A percentile compares a stretch with the other conserved stretches of the same genome.
These are phyloP conservation scores for Meloidogyne chitwoodi DNA, from an alignment of 1,140 invertebrate genomes.

Conservation along the genomic window DNA sequence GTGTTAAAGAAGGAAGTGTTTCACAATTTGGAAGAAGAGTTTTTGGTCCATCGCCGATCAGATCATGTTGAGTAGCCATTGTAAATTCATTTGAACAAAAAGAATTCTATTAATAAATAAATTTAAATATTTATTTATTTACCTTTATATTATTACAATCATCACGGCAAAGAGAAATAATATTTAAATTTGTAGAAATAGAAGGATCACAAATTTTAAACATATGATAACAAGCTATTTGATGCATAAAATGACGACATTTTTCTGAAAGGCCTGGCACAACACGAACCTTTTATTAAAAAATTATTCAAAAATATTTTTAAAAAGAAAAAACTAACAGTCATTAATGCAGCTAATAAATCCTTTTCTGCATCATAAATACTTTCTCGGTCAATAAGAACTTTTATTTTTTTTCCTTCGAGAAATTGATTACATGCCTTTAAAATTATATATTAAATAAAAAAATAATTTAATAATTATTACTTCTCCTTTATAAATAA, in stretches of 20 bases:
- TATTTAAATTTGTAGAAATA: not conserved
- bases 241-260: constrained; percentile 45
- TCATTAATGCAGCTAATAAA: not conserved
- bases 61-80: constrained; percentile 48
- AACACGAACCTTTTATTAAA: constrained; percentile 41
- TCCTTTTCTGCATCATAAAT: constrained; percentile 46
- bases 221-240: constrained; percentile 48
- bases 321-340: not conserved
- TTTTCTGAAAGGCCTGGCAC: constrained; percentile 40
- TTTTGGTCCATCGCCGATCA: constrained; percentile 47
- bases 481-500: constrained; percentile 34
- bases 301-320: constrained; percentile 29
- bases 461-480: too few species aligned
- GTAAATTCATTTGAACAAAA: constrained; percentile 47
- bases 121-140: not conserved
- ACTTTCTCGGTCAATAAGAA: constrained; percentile 41
- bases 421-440: constrained; percentile 34
- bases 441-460: too few species aligned
- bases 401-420: constrained; percentile 44
- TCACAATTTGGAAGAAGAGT: constrained; percentile 41
- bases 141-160: constrained; percentile 45
- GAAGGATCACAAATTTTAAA: constrained; percentile 28
- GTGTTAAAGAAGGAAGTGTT: constrained; percentile 11
- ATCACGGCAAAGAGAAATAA: constrained; percentile 41
- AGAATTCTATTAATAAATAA: constrained; percentile 20